phyloP scores from a whole-genome alignment of 2,797 vertebrate species.

The Eremophila alpestris region DNA sequence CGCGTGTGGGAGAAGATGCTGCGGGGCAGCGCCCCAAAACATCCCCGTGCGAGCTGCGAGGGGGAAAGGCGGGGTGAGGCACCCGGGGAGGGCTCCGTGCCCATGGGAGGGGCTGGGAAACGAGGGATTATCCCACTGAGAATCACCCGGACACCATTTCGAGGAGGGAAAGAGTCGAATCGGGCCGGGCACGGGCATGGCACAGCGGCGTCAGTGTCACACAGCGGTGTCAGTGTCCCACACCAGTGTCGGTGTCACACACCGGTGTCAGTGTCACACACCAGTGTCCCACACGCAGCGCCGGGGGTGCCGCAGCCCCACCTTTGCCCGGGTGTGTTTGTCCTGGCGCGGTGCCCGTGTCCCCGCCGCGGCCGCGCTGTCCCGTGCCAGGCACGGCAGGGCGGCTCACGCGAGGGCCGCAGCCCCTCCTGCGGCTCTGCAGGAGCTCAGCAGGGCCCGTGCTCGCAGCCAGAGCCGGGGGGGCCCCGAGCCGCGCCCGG shows the following conservation, averaged over 20 bases:
- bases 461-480: not conserved
- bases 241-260: not conserved
- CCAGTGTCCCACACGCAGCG: rapidly evolving
- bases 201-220: not conserved
- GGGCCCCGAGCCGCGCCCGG: not conserved
- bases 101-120: rapidly evolving
- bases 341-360: not conserved
- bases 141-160: rapidly evolving
- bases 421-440: not conserved
- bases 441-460: constrained; percentile 5
- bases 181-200: rapidly evolving
- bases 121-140: rapidly evolving
- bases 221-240: too few relatives aligned
- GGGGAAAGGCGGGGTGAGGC: not conserved
- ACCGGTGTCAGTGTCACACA: not conserved
- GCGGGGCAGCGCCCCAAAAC: rapidly evolving
- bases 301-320: not conserved
- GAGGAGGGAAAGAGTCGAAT: rapidly evolving
- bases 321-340: not conserved
- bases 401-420: not conserved
- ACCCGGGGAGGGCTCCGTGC: rapidly evolving
- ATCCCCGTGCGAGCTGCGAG: rapidly evolving
- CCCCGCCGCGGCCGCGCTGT: not conserved
- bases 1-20: rapidly evolving
- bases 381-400: constrained; percentile 2